A percentile compares a stretch with the other conserved stretches of the same genome.
Conservation (phyloP, 2,797 vertebrate genomes). For the Sparidentex hasta region DNA sequence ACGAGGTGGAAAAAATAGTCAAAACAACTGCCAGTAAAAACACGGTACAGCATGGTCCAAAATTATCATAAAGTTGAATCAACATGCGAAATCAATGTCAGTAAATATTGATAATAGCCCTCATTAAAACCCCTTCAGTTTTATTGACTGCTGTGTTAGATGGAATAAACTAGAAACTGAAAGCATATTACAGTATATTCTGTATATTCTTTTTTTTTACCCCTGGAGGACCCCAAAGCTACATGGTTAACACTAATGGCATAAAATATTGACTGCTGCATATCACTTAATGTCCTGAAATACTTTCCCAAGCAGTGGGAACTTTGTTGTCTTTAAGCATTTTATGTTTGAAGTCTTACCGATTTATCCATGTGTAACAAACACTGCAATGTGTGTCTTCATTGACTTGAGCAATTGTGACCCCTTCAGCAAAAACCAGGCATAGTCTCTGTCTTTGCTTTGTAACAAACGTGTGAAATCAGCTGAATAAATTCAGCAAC, state of each 20-base stretch:
- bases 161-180: background rate
- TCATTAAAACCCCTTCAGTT: background rate
- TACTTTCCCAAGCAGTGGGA: constrained; percentile 2
- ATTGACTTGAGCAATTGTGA: constrained; percentile 71
- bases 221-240: background rate
- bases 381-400: constrained; percentile 15
- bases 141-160: background rate
- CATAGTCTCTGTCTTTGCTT: constrained; percentile 17
- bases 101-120: background rate
- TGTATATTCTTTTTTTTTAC: background rate
- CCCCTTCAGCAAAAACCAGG: constrained; percentile 69
- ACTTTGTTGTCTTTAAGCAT: constrained; percentile 1
- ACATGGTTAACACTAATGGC: constrained; percentile 1
- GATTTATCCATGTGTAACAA: constrained; percentile 24
- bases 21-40: constrained; percentile 1
- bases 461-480: constrained; percentile 4
- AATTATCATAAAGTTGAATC: background rate
- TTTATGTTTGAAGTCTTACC: constrained; percentile 21
- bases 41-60: background rate
- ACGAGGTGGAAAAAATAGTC: background rate
- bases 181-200: background rate
- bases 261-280: background rate
- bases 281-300: background rate
- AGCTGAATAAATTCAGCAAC: background rate
- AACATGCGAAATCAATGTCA: background rate